phyloP scores from a whole-genome alignment of 2,113 vertebrate genomes.

The Grallaria varia region DNA sequence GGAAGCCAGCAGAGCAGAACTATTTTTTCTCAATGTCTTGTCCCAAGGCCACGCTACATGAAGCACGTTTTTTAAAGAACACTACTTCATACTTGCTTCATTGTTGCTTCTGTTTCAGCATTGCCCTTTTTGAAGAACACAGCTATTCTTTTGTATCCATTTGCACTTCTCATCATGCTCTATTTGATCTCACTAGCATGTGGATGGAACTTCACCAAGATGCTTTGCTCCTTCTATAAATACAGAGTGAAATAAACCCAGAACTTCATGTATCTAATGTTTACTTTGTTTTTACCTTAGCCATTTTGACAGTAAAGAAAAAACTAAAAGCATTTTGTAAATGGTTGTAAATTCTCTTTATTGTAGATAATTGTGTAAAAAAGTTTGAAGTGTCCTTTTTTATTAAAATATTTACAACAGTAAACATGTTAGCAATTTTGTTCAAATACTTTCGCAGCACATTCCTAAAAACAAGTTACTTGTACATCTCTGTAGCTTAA shows the following conservation, averaged over 20 bases:
- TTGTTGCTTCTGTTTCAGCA: conserved; percentile 74
- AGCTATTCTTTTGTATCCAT: conserved; percentile 91
- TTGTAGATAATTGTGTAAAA: conserved; percentile 75
- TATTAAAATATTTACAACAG: conserved; percentile 71
- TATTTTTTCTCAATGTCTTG: neutral
- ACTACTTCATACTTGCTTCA: neutral
- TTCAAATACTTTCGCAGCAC: conserved; percentile 61
- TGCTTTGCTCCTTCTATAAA: conserved; percentile 93
- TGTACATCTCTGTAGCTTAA: conserved; percentile 72
- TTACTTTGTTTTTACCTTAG: neutral
- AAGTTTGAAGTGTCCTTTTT: conserved; percentile 52
- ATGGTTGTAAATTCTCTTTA: conserved; percentile 73
- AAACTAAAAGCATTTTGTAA: conserved; percentile 53
- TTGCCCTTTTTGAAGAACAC: conserved; percentile 95
- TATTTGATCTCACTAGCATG: conserved; percentile 89
- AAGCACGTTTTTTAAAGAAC: neutral
- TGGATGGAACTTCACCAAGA: conserved; percentile 94
- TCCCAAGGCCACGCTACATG: neutral
- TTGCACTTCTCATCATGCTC: conserved; percentile 86
- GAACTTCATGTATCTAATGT: neutral
- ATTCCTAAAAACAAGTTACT: conserved; percentile 71
- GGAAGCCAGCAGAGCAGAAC: neutral
- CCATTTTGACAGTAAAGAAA: conserved; percentile 7
- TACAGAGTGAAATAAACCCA: conserved; percentile 85
- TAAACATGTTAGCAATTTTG: conserved; percentile 56